phyloP scores from a whole-genome alignment of 2,797 vertebrate species.

The Hylomyscus alleni region DNA sequence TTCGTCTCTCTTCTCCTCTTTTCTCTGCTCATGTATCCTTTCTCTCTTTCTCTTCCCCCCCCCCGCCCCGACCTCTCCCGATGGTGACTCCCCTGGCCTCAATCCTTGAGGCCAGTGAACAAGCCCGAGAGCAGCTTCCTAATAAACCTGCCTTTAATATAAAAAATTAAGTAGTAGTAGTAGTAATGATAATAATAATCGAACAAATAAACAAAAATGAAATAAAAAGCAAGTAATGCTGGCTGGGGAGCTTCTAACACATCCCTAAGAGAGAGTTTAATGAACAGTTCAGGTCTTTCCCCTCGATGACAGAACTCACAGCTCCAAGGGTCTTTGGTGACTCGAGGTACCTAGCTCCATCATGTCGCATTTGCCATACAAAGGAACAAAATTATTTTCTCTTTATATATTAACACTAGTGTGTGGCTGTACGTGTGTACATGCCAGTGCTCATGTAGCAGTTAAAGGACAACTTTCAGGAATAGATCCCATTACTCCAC shows the following conservation, averaged over 20 bases:
- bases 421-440: not conserved
- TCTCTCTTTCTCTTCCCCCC: not conserved
- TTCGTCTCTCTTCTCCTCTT: not conserved
- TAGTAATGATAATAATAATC: not conserved
- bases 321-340: not conserved
- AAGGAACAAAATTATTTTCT: not conserved
- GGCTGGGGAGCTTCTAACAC: not conserved
- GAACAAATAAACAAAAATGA: not conserved
- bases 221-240: not conserved
- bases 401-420: too few species aligned
- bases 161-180: not conserved
- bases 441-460: too few species aligned
- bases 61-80: not conserved
- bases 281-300: not conserved
- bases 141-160: not conserved
- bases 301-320: not conserved
- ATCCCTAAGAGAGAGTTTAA: not conserved
- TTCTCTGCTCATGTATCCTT: not conserved
- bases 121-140: not conserved
- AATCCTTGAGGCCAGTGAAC: not conserved
- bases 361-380: not conserved
- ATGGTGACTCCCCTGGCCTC: not conserved
- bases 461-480: not conserved
- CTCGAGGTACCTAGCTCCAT: not conserved
- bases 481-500: not conserved